phyloP scores from a whole-genome alignment of 2,888 invertebrate genomes.

The Spodoptera littoralis region DNA sequence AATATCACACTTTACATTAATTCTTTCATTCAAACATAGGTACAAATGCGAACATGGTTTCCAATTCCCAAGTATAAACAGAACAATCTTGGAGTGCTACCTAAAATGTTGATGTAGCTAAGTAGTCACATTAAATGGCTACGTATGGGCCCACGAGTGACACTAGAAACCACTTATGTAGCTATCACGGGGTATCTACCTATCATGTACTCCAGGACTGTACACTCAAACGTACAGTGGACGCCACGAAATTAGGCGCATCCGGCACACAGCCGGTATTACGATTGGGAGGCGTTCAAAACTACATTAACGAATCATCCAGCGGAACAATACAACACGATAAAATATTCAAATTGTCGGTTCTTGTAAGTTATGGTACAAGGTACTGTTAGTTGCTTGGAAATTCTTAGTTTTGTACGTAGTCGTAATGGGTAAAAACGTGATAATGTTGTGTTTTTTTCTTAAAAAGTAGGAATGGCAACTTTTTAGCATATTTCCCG shows the following conservation, averaged over 20 bases:
- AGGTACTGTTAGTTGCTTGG: constrained; percentile 11
- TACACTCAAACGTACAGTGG: constrained; percentile 49
- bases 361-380: constrained; percentile 22
- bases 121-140: constrained; percentile 37
- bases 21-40: no score
- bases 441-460: no score
- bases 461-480: no score
- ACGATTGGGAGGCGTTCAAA: constrained; percentile 57
- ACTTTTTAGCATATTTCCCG: no score
- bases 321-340: constrained; percentile 47
- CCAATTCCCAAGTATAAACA: no score
- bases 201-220: constrained; percentile 34
- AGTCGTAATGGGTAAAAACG: no score
- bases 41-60: no score
- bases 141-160: constrained; percentile 44
- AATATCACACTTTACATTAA: no score
- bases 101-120: constrained; percentile 18
- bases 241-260: constrained; percentile 49
- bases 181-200: constrained; percentile 47
- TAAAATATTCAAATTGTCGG: constrained; percentile 44
- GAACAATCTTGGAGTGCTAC: constrained; percentile 3
- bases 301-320: constrained; percentile 55
- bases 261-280: constrained; percentile 46
- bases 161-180: constrained; percentile 58
- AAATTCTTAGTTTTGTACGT: neutral